A percentile compares a stretch with the other conserved stretches of the same genome.
Evolutionary conservation across 37 sponge, comb jelly and placozoan genomes (phyloP).

Genomic region (Ianthella basta): DNA sequence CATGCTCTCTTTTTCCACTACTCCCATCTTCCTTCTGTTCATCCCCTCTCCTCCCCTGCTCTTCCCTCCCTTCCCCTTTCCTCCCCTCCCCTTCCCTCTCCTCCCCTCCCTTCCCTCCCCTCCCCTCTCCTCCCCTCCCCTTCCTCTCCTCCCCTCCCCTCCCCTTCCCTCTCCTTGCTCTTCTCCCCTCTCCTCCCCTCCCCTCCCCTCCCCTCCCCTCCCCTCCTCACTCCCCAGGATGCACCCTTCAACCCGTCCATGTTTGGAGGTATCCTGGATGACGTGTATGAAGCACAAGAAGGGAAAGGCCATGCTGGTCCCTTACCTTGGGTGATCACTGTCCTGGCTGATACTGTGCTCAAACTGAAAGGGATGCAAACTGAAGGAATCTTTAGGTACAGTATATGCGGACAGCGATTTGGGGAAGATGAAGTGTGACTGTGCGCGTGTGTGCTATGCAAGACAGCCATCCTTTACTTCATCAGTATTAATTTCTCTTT

Average conservation of each 20-base stretch:
- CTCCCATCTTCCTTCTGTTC: not conserved
- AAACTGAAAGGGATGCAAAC: conserved; percentile 75
- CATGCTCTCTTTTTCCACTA: too few relatives aligned
- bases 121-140: conserved; percentile 15
- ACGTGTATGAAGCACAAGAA: conserved; percentile 84
- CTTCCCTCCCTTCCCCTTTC: not conserved
- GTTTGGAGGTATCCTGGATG: conserved; percentile 90
- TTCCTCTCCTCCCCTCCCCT: not conserved
- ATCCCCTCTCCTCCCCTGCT: not conserved
- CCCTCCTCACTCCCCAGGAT: conserved; percentile 29
- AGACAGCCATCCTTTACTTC: too few relatives aligned
- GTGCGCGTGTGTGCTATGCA: not conserved
- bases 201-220: not conserved
- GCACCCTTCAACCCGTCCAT: conserved; percentile 84
- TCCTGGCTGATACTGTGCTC: conserved; percentile 74
- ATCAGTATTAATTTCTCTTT: too few relatives aligned
- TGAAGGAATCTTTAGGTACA: conserved; percentile 94
- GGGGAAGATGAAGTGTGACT: not conserved
- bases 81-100: not conserved
- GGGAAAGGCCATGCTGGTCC: conserved; percentile 56
- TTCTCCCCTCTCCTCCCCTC: not conserved
- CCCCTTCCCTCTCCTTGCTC: not conserved
- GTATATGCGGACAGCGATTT: conserved; percentile 3
- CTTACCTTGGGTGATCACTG: conserved; percentile 89
- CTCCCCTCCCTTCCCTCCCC: not conserved